phyloP scores from a whole-genome alignment of 92 coral and sea anemone species.

The Scolanthus callimorphus region DNA sequence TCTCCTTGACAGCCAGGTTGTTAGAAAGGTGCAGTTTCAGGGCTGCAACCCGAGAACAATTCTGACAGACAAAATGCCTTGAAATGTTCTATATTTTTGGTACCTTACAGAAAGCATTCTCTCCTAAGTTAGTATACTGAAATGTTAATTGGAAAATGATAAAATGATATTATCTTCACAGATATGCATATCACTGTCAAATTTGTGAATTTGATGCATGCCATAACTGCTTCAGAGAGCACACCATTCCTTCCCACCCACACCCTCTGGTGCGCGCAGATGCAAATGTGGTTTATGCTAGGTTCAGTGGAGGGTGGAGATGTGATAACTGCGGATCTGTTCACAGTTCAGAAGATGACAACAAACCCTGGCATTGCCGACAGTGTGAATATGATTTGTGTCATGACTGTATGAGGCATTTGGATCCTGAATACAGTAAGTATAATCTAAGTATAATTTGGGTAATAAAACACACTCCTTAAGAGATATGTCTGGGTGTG shows the following conservation, averaged over 20 bases:
- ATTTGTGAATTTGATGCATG: slow-evolving; percentile 87
- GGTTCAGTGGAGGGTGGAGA: slow-evolving; percentile 83
- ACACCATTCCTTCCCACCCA: slow-evolving; percentile 45
- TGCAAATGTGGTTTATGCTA: slow-evolving; percentile 56
- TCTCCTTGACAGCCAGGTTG: no score
- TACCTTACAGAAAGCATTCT: no score
- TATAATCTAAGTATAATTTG: no score
- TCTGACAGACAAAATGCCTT: no score
- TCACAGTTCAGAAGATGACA: slow-evolving; percentile 41
- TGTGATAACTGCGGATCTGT: slow-evolving; percentile 81
- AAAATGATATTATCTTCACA: no score
- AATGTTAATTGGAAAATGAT: no score
- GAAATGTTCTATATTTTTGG: no score
- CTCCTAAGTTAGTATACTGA: no score
- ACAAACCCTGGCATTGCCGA: slow-evolving; percentile 80
- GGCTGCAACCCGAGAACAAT: no score
- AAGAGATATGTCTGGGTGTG: no score
- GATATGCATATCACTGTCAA: slow-evolving; percentile 77
- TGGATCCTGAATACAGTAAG: slow-evolving; percentile 24
- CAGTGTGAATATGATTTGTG: slow-evolving; percentile 87
- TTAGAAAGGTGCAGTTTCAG: no score
- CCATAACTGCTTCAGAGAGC: slow-evolving; percentile 56
- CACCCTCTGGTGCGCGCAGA: slow-evolving; percentile 78
- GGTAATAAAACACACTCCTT: no score
- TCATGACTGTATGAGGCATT: slow-evolving; percentile 48